A percentile compares a stretch with the other conserved stretches of the same genome.
Evolutionary conservation across 2,888 invertebrate genomes (phyloP).

Genomic region (Macropis europaea): DNA sequence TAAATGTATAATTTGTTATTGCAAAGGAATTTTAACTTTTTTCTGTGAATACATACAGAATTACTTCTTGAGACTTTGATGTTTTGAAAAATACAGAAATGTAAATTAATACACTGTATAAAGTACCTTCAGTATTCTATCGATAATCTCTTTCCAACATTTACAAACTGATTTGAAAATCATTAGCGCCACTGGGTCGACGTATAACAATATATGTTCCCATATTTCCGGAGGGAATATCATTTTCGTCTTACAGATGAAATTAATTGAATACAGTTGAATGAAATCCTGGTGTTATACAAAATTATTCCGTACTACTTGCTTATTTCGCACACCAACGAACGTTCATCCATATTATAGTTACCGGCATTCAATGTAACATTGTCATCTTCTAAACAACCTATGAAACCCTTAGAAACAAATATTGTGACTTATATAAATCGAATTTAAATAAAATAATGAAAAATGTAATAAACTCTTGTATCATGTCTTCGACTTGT

Average conservation of each 20-base stretch:
- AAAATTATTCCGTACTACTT: background rate
- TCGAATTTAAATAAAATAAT: too few species aligned
- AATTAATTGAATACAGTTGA: background rate
- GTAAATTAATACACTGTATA: background rate
- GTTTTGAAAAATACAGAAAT: background rate
- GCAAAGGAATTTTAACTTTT: background rate
- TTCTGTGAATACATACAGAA: background rate
- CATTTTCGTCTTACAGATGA: conserved; percentile 20
- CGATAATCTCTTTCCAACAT: conserved; percentile 62
- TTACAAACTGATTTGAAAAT: conserved; percentile 58
- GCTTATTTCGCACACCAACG: too few species aligned
- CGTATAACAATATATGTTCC: conserved; percentile 65
- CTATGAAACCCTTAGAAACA: background rate
- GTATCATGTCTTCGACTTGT: too few species aligned
- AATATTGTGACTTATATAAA: background rate
- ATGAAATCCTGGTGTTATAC: background rate
- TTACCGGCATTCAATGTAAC: background rate
- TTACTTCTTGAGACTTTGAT: background rate
- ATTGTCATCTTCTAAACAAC: background rate
- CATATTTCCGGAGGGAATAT: conserved; percentile 71
- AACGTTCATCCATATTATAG: too few species aligned
- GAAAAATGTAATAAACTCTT: too few species aligned
- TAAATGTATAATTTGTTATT: background rate
- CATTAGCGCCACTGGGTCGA: conserved; percentile 56
- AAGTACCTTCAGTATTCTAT: conserved; percentile 59